A percentile compares a stretch with the other conserved stretches of the same genome.
Conservation (phyloP, 92 coral and sea anemone genomes). For the Diadumene lineata region DNA sequence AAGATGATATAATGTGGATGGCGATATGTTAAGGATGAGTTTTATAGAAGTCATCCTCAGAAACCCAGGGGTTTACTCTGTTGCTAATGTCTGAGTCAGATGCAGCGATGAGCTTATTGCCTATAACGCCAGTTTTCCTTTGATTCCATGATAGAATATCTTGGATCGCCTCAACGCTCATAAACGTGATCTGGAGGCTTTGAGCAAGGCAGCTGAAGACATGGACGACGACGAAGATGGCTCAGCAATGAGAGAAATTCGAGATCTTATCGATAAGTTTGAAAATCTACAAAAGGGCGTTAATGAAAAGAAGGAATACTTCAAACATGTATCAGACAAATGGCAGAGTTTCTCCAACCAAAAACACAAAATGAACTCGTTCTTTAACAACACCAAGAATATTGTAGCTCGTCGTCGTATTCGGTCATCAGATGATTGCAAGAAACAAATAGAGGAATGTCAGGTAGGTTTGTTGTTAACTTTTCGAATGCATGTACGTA, state of each 20-base stretch:
- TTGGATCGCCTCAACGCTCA: slow-evolving; percentile 91
- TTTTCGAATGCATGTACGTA: not conserved
- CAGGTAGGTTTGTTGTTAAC: slow-evolving; percentile 37
- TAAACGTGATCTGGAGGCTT: slow-evolving; percentile 87
- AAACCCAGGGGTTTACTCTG: too few species aligned
- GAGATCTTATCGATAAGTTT: slow-evolving; percentile 78
- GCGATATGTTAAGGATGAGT: not conserved
- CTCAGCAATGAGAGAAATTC: slow-evolving; percentile 67
- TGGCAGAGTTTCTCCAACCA: slow-evolving; percentile 87
- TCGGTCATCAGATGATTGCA: slow-evolving; percentile 74
- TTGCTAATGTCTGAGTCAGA: too few species aligned
- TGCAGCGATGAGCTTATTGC: too few species aligned
- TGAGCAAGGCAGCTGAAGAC: slow-evolving; percentile 82
- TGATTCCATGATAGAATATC: slow-evolving; percentile 55
- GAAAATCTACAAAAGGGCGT: slow-evolving; percentile 81
- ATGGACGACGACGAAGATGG: slow-evolving; percentile 81
- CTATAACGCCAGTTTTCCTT: not conserved
- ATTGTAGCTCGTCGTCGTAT: slow-evolving; percentile 76
- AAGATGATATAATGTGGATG: too few species aligned
- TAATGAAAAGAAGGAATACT: slow-evolving; percentile 78
- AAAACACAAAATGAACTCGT: slow-evolving; percentile 83
- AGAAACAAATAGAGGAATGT: slow-evolving; percentile 84
- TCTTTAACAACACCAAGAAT: slow-evolving; percentile 82
- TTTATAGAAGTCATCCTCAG: too few species aligned
- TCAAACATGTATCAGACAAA: slow-evolving; percentile 70